These are phyloP conservation scores for Watsonalla cultraria DNA, from an alignment of 2,888 invertebrate species.

Conservation along the genomic window DNA sequence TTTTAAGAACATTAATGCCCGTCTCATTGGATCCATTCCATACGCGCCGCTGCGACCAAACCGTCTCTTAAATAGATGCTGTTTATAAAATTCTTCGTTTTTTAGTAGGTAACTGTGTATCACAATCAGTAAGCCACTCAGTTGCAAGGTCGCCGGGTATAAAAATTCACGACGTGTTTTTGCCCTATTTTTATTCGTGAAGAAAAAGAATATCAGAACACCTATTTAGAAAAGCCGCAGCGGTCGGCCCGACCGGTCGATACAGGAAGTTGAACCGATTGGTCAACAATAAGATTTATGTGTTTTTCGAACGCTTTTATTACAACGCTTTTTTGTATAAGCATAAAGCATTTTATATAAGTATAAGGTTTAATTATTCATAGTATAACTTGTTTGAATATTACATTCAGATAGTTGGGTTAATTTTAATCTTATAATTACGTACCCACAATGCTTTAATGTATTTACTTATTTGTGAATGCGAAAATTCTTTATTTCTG, in stretches of 20 bases:
- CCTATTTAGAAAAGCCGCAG: conserved; percentile 68
- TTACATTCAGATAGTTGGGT: too few species aligned
- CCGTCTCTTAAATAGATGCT: conserved; percentile 51
- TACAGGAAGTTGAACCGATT: conserved; percentile 71
- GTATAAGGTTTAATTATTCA: neutral
- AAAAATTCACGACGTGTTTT: conserved; percentile 65
- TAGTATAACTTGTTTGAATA: neutral
- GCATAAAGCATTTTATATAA: too few species aligned
- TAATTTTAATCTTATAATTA: too few species aligned
- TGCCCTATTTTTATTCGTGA: conserved; percentile 69
- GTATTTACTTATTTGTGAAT: too few species aligned
- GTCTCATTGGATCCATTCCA: conserved; percentile 24
- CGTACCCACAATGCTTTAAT: too few species aligned
- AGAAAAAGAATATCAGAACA: conserved; percentile 72
- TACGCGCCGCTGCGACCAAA: conserved; percentile 15
- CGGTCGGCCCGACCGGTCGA: conserved; percentile 52
- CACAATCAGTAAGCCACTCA: conserved; percentile 66
- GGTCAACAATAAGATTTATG: conserved; percentile 74
- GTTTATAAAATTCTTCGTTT: conserved; percentile 67
- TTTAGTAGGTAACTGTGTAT: conserved; percentile 61
- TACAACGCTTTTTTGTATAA: conserved; percentile 35
- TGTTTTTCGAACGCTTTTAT: conserved; percentile 53
- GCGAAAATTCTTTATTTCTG: too few species aligned
- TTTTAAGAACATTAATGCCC: conserved; percentile 16
- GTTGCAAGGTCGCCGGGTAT: conserved; percentile 70